Base-by-base conservation (phyloP, 2,113 vertebrate species). In the Callocephalon fimbriatum region DNA sequence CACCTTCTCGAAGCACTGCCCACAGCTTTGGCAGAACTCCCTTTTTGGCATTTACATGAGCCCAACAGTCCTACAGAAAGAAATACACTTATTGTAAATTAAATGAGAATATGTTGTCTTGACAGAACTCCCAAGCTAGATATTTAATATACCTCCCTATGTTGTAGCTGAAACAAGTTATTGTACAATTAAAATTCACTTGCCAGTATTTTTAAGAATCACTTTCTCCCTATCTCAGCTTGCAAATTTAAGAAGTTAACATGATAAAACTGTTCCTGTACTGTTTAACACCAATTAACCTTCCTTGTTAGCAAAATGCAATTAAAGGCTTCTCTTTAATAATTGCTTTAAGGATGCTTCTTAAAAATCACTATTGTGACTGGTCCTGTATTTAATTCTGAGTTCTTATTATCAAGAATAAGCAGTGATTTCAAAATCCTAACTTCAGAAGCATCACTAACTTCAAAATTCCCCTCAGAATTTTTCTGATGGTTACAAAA, bases 1-100 rank as follows among this genome's bases (percentile, higher is more conserved):
- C 99, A 10, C 99, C 99, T 65, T 99, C 99, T 90, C 97, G 99
- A 76, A 99, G 97, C 10, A 99, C 88, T 50, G 93, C 59, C 98
- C 98, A 99, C 4, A 99, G 98, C 95, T 99, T 99, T 15, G 99
- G 99, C 50, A 99, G 96, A 86, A 99, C 98, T 51, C 99, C 99
- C 85, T 99, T 99, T 87, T 92, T 99, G 47, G 98, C 98, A 96
- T 99, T 99, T 18, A 99, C 99, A 38, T 99, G 99, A 78, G 93
- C 98, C 99, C 99, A 99, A 93, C 99, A 99, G 86, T 99, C 99
- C 99, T 99, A 94, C 27, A 66, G 53, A 91, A 94, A 86, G 47
- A 95, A 83, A 82, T 14, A 38, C 2, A 66, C 6, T 35, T 74
- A 42, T 2, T 65, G 6, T 44, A 75, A 79, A 92, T 82, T 58